Base-by-base conservation (phyloP, 1,140 invertebrate species). In the Pinna nobilis region DNA sequence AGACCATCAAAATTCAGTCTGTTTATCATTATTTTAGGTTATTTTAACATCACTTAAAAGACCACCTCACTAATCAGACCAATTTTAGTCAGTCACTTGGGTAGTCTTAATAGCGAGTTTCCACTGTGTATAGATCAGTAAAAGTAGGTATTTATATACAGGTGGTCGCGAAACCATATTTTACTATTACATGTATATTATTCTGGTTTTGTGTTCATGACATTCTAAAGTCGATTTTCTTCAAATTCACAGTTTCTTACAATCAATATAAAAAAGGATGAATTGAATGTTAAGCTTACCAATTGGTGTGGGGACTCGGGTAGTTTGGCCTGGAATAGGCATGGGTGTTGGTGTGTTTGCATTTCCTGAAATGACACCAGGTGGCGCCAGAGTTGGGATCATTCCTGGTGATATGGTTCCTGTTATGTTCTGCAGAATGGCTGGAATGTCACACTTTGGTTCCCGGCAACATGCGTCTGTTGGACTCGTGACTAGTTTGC, bases 401-500 rank as follows among this genome's bases (percentile, higher is more conserved):
- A 75, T 49, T 33, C 65, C 66, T 6, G 73, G 73, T 20, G 59
- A 41, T 5, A 75, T 9, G 6, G 73, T 75, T 18, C 73, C 73
- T 4, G 66, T 59, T 11, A 75, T 61, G 51, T 75, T 75, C n/a
- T 53, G 30, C 28, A 75, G 41, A 2, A 50, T 30, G 13, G 70
- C 20, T 55, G 50, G 70, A 32, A 77, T 65, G 33, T 70, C 67
- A 61, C 78, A 80, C 32, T 73, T 25, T 6, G 81, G 81, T 30
- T 77, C 70, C 39, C 70, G 53, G 59, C 81, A 82, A 41, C 81
- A 82, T 1, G 66, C 15, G 71, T 82, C 81, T 13, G 57, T 53
- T n/a, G 71, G 65, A 39, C 74, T 70, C n/a, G 76, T 77, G 7
- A 80, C 74, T 49, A 82, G 53, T 39, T 61, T 47, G 60, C 81